These are phyloP conservation scores for Apamea sordens DNA, from an alignment of 2,888 invertebrate species.

Conservation along the genomic window DNA sequence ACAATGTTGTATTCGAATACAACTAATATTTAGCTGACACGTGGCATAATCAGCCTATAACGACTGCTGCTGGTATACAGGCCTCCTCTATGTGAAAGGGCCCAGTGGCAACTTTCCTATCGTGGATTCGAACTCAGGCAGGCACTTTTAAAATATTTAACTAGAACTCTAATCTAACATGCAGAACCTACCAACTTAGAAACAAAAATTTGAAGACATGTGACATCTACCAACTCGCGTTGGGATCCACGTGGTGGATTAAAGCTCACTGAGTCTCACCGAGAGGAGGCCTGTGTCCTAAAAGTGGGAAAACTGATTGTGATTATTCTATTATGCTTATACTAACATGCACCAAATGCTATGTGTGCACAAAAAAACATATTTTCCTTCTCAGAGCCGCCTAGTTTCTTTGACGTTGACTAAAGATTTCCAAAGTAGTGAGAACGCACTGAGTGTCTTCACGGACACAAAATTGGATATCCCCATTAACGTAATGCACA, in stretches of 20 bases:
- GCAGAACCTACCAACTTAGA: background rate
- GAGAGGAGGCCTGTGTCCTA: background rate
- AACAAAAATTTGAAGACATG: background rate
- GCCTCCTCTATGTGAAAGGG: background rate
- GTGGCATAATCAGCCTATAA: background rate
- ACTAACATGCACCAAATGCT: background rate
- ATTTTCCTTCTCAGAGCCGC: background rate
- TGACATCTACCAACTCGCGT: background rate
- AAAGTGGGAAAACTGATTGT: background rate
- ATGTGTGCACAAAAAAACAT: background rate
- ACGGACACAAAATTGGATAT: slow-evolving; percentile 40
- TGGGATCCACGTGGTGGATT: background rate
- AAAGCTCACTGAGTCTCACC: background rate
- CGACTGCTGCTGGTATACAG: background rate
- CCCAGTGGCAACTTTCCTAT: background rate
- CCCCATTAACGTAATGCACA: slow-evolving; percentile 55
- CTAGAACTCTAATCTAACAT: background rate
- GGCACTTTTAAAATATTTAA: background rate
- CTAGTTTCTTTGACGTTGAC: background rate
- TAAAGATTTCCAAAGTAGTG: slow-evolving; percentile 20
- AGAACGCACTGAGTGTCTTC: slow-evolving; percentile 12
- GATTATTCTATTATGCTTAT: too few relatives aligned
- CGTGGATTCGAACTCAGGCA: background rate
- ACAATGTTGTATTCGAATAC: background rate
- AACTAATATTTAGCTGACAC: background rate